Base-by-base conservation (phyloP, 2,797 vertebrate genomes). In the Podargus strigoides region DNA sequence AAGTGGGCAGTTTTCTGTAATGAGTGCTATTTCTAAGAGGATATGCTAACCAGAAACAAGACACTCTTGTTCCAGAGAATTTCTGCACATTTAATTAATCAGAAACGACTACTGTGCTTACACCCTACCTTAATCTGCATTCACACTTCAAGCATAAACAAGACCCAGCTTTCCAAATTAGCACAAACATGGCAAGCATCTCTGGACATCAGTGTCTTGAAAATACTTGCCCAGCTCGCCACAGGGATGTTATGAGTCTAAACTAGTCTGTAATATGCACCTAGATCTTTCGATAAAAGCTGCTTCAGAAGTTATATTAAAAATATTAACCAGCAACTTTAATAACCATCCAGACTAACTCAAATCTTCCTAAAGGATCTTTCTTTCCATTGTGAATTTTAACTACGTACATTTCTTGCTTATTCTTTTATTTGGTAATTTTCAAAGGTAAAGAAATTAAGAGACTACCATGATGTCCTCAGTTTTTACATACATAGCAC, bases 21-120 rank as follows among this genome's bases (percentile, higher is more conserved):
- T 70, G 78, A 94, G 52, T 60, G 84, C 69, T 77, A 95, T 96
- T 94, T 96, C 96, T 96, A 95, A 92, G 93, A 82, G 94, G 93
- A 96, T 93, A 96, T 93, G 92, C 84, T 96, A 96, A 95, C 86
- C 88, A 96, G 90, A 94, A 97, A 96, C 95, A 95, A 95, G 96
- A 95, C 30, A 1, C 89, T 92, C 95, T 97, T 93, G 96, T 94
- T 96, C 68, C 84, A 95, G 60, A 90, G 87, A 95, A 92, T 72
- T 87, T 89, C 92, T 95, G 92, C 78, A 90, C 81, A 95, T 90
- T 95, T 94, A 97, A 97, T 97, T 95, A 95, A 94, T 93, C 81
- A 85, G 89, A 95, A 96, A 95, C 75, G 0, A 90, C 90, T 90
- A 92, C 92, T 93, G 78, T 62, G 83, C 96, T 96, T 94, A 92